Evolutionary conservation across 1,140 invertebrate genomes (phyloP).

Genomic region (Pachypeltis micranthus): DNA sequence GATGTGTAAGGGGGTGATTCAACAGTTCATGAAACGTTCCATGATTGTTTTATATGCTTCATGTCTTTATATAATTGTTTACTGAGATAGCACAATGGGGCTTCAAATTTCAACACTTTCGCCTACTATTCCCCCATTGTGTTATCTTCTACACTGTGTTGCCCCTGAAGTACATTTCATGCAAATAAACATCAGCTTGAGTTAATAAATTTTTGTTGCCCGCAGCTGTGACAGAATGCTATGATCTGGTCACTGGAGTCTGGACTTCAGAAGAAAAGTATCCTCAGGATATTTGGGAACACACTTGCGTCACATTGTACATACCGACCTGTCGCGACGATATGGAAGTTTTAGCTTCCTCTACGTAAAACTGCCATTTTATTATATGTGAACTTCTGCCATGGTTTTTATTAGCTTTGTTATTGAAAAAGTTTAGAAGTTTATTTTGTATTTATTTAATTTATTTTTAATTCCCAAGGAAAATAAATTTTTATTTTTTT

Average conservation of each 20-base stretch:
- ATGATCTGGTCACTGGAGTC: constrained; percentile 43
- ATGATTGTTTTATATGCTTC: no score
- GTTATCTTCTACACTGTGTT: no score
- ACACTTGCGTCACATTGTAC: constrained; percentile 50
- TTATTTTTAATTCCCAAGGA: not conserved
- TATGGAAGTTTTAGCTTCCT: constrained; percentile 38
- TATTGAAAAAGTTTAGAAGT: not conserved
- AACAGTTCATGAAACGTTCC: no score
- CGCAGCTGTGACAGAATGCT: constrained; percentile 49
- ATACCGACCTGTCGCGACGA: constrained; percentile 48
- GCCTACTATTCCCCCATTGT: no score
- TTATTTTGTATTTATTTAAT: not conserved
- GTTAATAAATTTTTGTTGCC: no score
- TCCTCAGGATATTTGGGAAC: constrained; percentile 57
- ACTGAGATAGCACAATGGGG: no score
- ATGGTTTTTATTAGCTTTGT: not conserved
- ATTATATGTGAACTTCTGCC: not conserved
- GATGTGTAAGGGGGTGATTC: no score
- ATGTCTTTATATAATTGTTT: no score
- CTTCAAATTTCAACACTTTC: no score
- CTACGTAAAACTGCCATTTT: constrained; percentile 8
- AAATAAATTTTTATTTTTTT: not conserved
- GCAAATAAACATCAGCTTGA: no score
- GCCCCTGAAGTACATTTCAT: no score
- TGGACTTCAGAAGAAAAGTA: constrained; percentile 50